Percentiles rank a stretch among this genome's conserved stretches.
Evolutionary conservation across 2,113 vertebrate genomes (phyloP).

Genomic region (Thamnaconus septentrionalis): DNA sequence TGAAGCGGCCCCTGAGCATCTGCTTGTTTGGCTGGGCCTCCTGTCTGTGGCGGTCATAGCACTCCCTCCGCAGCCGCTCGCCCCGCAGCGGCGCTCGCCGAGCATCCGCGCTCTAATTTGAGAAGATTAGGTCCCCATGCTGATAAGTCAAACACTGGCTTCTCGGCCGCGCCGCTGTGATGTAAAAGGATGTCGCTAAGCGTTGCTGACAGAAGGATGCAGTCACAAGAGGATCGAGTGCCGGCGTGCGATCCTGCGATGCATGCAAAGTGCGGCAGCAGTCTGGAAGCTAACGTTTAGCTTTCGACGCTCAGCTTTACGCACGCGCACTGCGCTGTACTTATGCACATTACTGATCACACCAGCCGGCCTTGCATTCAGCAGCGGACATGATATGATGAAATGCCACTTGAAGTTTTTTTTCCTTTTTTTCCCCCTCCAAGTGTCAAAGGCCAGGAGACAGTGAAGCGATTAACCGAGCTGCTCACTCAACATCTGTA

Average conservation of each 20-base stretch:
- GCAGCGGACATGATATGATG: slow-evolving; percentile 42
- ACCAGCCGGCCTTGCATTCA: slow-evolving; percentile 9
- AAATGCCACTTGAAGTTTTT: slow-evolving; percentile 55
- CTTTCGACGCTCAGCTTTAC: neutral
- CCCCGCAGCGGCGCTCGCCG: slow-evolving; percentile 50
- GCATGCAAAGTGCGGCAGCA: no score
- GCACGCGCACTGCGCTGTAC: neutral
- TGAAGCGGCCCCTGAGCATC: slow-evolving; percentile 64
- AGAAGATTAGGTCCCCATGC: slow-evolving; percentile 64
- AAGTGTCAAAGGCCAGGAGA: slow-evolving; percentile 63
- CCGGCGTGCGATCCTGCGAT: slow-evolving; percentile 8
- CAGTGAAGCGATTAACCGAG: slow-evolving; percentile 72
- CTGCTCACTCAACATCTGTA: slow-evolving; percentile 75
- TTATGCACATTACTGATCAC: neutral
- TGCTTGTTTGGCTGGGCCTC: slow-evolving; percentile 70
- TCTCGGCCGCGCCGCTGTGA: slow-evolving; percentile 42
- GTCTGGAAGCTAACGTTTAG: no score
- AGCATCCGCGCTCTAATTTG: slow-evolving; percentile 63
- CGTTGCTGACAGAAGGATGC: slow-evolving; percentile 26
- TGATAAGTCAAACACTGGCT: slow-evolving; percentile 64
- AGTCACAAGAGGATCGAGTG: neutral
- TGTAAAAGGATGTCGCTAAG: slow-evolving; percentile 36
- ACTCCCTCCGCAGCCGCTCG: slow-evolving; percentile 57
- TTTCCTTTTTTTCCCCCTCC: slow-evolving; percentile 42
- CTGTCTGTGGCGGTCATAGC: slow-evolving; percentile 52